Base-by-base conservation (phyloP, 2,113 vertebrate genomes). In the Erythrocercus mccallii region DNA sequence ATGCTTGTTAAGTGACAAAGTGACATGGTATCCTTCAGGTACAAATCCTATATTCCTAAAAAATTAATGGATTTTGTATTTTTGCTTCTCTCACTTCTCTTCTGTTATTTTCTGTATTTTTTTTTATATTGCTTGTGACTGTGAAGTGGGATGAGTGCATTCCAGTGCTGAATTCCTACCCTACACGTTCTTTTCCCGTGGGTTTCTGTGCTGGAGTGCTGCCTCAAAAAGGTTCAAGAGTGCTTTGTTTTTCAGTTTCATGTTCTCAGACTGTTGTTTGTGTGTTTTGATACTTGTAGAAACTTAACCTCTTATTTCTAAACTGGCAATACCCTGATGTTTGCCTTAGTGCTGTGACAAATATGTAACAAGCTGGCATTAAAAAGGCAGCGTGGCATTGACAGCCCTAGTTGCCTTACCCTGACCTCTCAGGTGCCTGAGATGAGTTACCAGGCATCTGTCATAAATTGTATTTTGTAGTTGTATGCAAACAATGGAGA, bases 121-220 rank as follows among this genome's bases (percentile, higher is more conserved):
- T 64, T 27, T 33, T 25, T 14, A 8, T 54, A 4, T 64, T 61
- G 20, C 56, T 73, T 94, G 57, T 35, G 66, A 25, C 37, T 48
- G 9, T 76, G 80, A 81, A 88, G 82, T 88, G 47, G 51, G 38
- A 28, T 51, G 81, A 94, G 47, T 66, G 56, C 80, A 86, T 95
- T 88, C 86, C 81, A 81, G 54, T 51, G 25, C 79, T 33, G 56
- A 73, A 95, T 95, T 95, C 92, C 78, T 90, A 40, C 73, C 78
- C 93, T 96, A 72, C 58, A 56, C 0, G 0, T 86, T 91, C 24
- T 93, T 95, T 94, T 81, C 60, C 58, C 1, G 2, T 92, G 88
- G 78, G 79, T 91, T 94, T 95, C 58, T 72, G 5, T 88, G 42
- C 80, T 91, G 23, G 24, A 94, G 72, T 40, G 91, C 86, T 85